Percentiles rank a stretch among this genome's conserved stretches.
phyloP scores from a whole-genome alignment of 2,888 invertebrate species.

The Eristalis arbustorum region DNA sequence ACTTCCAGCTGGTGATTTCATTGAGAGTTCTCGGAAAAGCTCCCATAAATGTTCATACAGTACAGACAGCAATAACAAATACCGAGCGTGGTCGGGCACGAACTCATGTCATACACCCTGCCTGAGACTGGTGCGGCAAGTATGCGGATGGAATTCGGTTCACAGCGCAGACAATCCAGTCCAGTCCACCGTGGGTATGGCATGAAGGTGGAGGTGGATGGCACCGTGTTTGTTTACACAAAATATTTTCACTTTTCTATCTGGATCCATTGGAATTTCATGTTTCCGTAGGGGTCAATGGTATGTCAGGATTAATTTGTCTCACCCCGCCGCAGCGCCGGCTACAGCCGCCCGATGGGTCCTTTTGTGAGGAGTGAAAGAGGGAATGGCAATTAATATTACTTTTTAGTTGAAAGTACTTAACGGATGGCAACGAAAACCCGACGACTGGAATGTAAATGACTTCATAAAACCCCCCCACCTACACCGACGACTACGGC shows the following conservation, averaged over 20 bases:
- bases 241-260: slow-evolving; percentile 39
- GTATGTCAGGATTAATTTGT: neutral
- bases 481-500: neutral
- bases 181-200: neutral
- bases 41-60: slow-evolving; percentile 37
- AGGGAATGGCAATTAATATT: slow-evolving; percentile 42
- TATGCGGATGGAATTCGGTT: neutral
- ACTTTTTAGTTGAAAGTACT: slow-evolving; percentile 58
- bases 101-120: neutral
- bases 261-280: neutral
- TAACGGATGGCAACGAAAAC: slow-evolving; percentile 9
- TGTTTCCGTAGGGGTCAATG: neutral
- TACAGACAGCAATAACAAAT: neutral
- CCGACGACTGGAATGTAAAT: slow-evolving; percentile 60
- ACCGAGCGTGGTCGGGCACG: neutral
- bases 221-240: slow-evolving; percentile 24
- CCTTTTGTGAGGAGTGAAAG: neutral
- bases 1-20: slow-evolving; percentile 69
- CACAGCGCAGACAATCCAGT: neutral
- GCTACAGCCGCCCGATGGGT: neutral
- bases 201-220: neutral
- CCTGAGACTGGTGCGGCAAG: slow-evolving; percentile 52
- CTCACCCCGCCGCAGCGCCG: neutral
- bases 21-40: slow-evolving; percentile 67
- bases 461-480: slow-evolving; percentile 58